Base-by-base conservation (phyloP, 1,140 invertebrate genomes). In the Lucilia sericata region DNA sequence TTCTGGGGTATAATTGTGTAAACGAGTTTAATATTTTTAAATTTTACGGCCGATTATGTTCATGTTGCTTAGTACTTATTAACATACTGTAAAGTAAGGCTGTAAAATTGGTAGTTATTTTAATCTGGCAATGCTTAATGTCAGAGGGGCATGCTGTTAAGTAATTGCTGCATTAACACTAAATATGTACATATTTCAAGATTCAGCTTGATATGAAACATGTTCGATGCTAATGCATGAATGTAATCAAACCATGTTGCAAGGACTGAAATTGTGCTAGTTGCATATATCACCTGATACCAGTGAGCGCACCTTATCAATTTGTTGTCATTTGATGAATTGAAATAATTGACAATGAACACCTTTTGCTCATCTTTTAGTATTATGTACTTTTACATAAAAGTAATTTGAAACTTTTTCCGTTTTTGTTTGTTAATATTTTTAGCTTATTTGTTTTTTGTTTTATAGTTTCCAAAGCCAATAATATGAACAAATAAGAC, bases 391-490 rank as follows among this genome's bases (percentile, higher is more conserved):
- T 42, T 8, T 42, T 42, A 42, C 5, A 42, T 55, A 12, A 70
- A 70, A 8, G 65, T 70, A 70, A 70, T 70, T 70, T 70, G 19
- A 70, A 25, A 21, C 65, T 19, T 21, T 70, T 70, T 70, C n/a
- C 13, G n/a, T 70, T 70, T 70, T 19, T 70, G 5, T 55, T 14
- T 55, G 7, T 42, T 5, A 42, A 42, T 42, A 42, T 42, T 42
- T 42, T 42, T 42, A 42, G 51, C 51, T 55, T 55, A 5, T 55
- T 55, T 55, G 51, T 55, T 12, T 17, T 55, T 30, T 30, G 1
- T 30, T 2, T 30, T 55, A 2, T 60, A 14, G 5, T 60, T 60
- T n/a, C 2, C 55, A 60, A 17, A 17, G n/a, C n/a, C 14, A 70
- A 70, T 25, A 70, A 60, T 60, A 60, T 14, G n/a, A 30, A 70